Evolutionary conservation across 2,797 vertebrate genomes (phyloP).

Genomic region (Emydoidea blandingii): DNA sequence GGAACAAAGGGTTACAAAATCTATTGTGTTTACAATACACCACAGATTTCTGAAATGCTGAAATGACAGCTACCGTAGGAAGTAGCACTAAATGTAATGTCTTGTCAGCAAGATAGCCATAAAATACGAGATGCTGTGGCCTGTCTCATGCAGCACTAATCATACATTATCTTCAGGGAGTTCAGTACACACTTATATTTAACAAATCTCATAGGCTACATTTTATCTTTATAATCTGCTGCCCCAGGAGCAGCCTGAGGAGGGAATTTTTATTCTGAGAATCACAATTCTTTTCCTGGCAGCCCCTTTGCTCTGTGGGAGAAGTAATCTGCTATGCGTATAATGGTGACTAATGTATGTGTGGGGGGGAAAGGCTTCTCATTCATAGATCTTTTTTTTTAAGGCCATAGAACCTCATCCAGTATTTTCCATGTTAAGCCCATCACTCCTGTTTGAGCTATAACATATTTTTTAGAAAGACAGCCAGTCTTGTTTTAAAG

Average conservation of each 20-base stretch:
- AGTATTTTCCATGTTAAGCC: not conserved
- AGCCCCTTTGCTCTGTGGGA: not conserved
- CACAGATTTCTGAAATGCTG: not conserved
- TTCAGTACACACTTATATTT: not conserved
- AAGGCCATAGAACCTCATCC: not conserved
- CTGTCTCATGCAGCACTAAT: not conserved
- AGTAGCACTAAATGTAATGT: not conserved
- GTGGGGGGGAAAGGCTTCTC: not conserved
- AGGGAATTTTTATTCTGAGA: not conserved
- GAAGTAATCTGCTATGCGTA: not conserved
- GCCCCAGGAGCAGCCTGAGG: not conserved
- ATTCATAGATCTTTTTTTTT: not conserved
- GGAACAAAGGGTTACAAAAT: not conserved
- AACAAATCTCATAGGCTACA: not conserved
- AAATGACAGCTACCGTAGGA: not conserved
- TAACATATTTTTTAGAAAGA: not conserved
- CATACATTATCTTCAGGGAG: not conserved
- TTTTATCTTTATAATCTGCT: not conserved
- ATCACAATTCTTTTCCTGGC: not conserved
- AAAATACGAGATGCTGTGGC: not conserved
- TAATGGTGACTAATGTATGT: fast-evolving
- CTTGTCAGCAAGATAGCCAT: not conserved
- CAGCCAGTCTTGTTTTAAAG: not conserved
- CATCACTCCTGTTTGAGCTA: not conserved
- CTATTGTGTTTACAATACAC: not conserved